Conservation (phyloP, 2,797 vertebrate species). For the Loriculus beryllinus region DNA sequence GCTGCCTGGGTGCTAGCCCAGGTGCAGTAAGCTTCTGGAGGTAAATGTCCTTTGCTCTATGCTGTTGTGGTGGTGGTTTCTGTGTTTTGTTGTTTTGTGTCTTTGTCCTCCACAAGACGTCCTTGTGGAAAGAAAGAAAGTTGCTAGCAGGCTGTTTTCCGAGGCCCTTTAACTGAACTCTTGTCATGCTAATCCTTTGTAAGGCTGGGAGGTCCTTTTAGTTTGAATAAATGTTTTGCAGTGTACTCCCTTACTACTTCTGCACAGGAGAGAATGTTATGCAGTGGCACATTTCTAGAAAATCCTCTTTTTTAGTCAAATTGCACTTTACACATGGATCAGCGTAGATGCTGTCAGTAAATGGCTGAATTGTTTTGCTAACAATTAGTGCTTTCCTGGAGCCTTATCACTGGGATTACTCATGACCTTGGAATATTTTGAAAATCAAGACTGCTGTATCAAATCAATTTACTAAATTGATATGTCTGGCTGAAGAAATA, state of each 20-base stretch:
- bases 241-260: neutral
- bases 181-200: neutral
- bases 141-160: neutral
- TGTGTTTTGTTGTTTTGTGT: neutral
- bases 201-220: neutral
- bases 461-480: neutral
- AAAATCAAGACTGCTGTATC: neutral
- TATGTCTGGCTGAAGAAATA: neutral
- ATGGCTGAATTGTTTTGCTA: neutral
- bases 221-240: neutral
- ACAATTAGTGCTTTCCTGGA: neutral
- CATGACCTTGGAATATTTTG: neutral
- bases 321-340: neutral
- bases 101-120: neutral
- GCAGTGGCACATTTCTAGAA: neutral
- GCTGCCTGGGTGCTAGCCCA: neutral
- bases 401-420: neutral
- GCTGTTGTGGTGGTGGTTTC: too few species aligned
- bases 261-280: neutral
- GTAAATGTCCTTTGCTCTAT: neutral
- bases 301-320: neutral
- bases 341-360: neutral
- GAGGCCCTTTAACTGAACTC: neutral
- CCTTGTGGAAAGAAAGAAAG: fast-evolving
- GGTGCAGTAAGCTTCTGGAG: neutral